phyloP scores from a whole-genome alignment of 2,113 vertebrate species.

The Noctilio leporinus region DNA sequence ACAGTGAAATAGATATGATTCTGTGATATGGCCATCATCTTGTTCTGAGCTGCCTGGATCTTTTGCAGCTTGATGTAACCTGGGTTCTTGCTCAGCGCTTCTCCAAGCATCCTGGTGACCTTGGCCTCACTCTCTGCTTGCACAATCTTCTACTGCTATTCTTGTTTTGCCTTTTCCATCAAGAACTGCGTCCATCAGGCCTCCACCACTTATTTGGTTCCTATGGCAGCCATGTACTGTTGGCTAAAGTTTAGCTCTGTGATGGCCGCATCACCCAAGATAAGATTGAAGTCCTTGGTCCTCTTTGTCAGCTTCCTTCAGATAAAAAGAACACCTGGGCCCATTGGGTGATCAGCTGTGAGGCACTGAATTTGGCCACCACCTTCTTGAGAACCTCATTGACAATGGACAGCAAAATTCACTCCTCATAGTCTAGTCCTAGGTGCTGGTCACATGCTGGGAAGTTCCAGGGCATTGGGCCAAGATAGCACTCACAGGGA shows the following conservation, averaged over 20 bases:
- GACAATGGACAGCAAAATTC: constrained; percentile 92
- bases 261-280: constrained; percentile 93
- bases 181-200: constrained; percentile 91
- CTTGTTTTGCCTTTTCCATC: constrained; percentile 93
- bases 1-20: constrained; percentile 93
- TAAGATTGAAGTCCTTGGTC: constrained; percentile 95
- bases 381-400: constrained; percentile 95
- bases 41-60: constrained; percentile 93
- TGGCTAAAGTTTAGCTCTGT: constrained; percentile 93
- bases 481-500: constrained; percentile 88
- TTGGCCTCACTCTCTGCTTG: constrained; percentile 93
- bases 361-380: constrained; percentile 95
- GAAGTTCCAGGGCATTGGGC: constrained; percentile 88
- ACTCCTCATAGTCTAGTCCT: constrained; percentile 91
- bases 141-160: constrained; percentile 93
- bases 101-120: constrained; percentile 91
- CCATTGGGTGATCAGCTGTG: constrained; percentile 92
- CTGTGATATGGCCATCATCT: constrained; percentile 91
- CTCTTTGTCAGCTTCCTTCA: constrained; percentile 90
- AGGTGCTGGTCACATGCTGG: constrained; percentile 90
- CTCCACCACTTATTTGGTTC: constrained; percentile 96
- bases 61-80: constrained; percentile 93
- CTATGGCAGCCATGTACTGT: constrained; percentile 92
- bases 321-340: constrained; percentile 95
- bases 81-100: constrained; percentile 91